Evolutionary conservation across 2,888 invertebrate genomes (phyloP).

Genomic region (Gryllus longicercus): DNA sequence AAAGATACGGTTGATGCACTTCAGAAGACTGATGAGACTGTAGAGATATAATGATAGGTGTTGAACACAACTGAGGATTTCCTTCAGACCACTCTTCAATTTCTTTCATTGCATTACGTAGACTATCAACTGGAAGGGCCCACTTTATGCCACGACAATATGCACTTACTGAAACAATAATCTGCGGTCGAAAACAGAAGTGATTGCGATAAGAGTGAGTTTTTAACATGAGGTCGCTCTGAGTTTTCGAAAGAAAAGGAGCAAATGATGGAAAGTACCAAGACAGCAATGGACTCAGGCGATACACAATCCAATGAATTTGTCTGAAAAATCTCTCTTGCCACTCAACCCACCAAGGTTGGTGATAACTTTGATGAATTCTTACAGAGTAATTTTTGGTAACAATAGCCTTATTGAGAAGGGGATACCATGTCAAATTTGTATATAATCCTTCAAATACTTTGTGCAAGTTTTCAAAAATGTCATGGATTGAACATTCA

Average conservation of each 20-base stretch:
- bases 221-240: slow-evolving; percentile 27
- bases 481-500: slow-evolving; percentile 26
- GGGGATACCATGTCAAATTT: slow-evolving; percentile 33
- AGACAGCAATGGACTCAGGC: slow-evolving; percentile 28
- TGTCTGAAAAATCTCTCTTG: slow-evolving; percentile 30
- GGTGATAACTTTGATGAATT: slow-evolving; percentile 27
- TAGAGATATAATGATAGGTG: slow-evolving; percentile 31
- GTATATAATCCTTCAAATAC: slow-evolving; percentile 29
- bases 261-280: slow-evolving; percentile 32
- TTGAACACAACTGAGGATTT: slow-evolving; percentile 29
- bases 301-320: slow-evolving; percentile 29
- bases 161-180: slow-evolving; percentile 25
- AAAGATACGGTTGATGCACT: slow-evolving; percentile 28
- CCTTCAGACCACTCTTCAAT: slow-evolving; percentile 32
- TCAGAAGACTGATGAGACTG: slow-evolving; percentile 27
- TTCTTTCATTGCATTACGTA: slow-evolving; percentile 24
- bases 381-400: slow-evolving; percentile 29
- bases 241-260: slow-evolving; percentile 27
- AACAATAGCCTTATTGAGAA: slow-evolving; percentile 33
- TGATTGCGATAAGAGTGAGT: slow-evolving; percentile 27
- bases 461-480: slow-evolving; percentile 27
- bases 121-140: slow-evolving; percentile 29
- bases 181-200: slow-evolving; percentile 32
- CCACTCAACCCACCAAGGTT: slow-evolving; percentile 33
- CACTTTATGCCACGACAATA: slow-evolving; percentile 34